Percentiles rank a stretch among this genome's conserved stretches.
phyloP scores from a whole-genome alignment of 2,888 invertebrate species.

The Myopa testacea region DNA sequence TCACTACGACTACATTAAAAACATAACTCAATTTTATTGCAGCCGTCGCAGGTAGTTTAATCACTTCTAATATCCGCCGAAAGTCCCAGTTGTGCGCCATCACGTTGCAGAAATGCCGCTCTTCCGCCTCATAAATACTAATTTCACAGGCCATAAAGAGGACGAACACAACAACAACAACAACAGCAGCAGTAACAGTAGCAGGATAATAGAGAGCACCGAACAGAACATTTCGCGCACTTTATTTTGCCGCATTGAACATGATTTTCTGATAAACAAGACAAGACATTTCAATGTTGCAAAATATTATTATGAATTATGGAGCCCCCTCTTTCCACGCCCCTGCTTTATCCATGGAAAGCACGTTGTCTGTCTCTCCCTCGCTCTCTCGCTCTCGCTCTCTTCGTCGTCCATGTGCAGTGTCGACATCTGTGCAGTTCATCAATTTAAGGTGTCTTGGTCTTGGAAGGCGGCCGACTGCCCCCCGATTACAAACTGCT shows the following conservation, averaged over 20 bases:
- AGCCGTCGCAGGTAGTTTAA: conserved; percentile 65
- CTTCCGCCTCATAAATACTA: conserved; percentile 65
- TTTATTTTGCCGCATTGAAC: conserved; percentile 42
- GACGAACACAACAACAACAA: conserved; percentile 48
- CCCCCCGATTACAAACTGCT: conserved; percentile 5
- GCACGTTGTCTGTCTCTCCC: too few relatives aligned
- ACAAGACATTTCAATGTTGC: conserved; percentile 40
- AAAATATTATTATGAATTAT: conserved; percentile 40
- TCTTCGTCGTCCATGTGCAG: too few relatives aligned
- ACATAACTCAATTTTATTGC: conserved; percentile 67
- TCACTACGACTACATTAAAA: conserved; percentile 53
- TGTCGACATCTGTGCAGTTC: conserved; percentile 47
- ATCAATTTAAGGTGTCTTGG: conserved; percentile 48
- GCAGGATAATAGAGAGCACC: neutral
- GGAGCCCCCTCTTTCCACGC: neutral
- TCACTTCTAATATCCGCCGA: conserved; percentile 62
- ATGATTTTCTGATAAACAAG: conserved; percentile 38
- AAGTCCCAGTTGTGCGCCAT: conserved; percentile 21
- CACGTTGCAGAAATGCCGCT: conserved; percentile 17
- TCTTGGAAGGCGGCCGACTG: neutral
- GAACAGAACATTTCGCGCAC: conserved; percentile 53
- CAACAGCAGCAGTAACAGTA: conserved; percentile 45
- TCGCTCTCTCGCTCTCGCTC: neutral
- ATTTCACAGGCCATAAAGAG: conserved; percentile 68
- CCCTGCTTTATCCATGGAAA: too few relatives aligned